Evolutionary conservation across 2,797 vertebrate genomes (phyloP).

Genomic region (Tokudaia muenninki): DNA sequence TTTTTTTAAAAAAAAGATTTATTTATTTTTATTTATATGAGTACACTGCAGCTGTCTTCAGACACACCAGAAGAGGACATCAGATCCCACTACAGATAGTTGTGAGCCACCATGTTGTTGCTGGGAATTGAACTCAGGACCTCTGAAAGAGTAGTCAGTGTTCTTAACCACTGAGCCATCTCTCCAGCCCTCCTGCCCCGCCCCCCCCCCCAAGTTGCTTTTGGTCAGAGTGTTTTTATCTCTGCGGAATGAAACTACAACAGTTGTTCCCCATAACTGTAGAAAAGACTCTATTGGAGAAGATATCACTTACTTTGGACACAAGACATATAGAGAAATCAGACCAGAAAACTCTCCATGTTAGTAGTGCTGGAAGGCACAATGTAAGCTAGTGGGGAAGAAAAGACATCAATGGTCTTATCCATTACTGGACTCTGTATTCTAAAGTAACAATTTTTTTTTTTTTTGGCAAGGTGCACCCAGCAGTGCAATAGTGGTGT

Average conservation of each 20-base stretch:
- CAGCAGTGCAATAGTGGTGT: not conserved
- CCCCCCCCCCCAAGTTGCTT: not conserved
- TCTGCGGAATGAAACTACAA: not conserved
- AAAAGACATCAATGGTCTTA: not conserved
- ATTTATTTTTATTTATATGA: too few relatives aligned
- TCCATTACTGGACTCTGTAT: not conserved
- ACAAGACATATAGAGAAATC: not conserved
- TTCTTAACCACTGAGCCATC: too few relatives aligned
- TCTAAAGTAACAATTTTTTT: not conserved
- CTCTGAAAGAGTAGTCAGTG: too few relatives aligned
- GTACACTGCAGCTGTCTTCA: too few relatives aligned
- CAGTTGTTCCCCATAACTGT: not conserved
- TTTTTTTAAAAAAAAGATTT: too few relatives aligned
- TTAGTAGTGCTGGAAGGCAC: not conserved
- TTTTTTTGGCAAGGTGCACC: not conserved
- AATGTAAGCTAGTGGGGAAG: not conserved
- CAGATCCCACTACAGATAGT: too few relatives aligned
- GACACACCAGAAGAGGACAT: too few relatives aligned
- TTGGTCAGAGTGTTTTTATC: not conserved
- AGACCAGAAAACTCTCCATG: not conserved
- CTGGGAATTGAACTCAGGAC: too few relatives aligned
- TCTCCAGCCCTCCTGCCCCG: too few relatives aligned
- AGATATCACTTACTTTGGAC: not conserved
- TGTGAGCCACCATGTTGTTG: too few relatives aligned
- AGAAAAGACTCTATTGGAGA: not conserved